Conservation (phyloP, 2,888 invertebrate species). For the Branchellion lobata region DNA sequence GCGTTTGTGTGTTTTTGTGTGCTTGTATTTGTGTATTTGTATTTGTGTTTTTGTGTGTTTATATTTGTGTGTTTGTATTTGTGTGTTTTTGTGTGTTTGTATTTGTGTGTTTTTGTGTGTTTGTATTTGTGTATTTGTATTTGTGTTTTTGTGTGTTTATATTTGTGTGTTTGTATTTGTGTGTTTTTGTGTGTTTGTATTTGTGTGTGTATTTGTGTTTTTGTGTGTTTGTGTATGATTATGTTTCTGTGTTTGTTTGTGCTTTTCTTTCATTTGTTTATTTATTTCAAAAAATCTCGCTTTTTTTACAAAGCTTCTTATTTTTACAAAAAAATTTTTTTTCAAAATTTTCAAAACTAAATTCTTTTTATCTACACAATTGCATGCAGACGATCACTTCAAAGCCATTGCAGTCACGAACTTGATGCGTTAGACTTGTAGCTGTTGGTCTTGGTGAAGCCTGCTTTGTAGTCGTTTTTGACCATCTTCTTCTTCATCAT, state of each 20-base stretch:
- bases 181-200: neutral
- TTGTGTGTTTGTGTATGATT: neutral
- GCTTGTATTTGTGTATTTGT: no score
- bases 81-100: neutral
- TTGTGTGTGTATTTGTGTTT: neutral
- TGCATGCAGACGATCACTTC: neutral
- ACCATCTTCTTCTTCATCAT: neutral
- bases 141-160: no score
- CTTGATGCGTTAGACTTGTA: conserved; percentile 10
- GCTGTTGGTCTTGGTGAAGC: neutral
- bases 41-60: no score
- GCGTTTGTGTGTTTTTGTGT: neutral
- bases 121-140: no score
- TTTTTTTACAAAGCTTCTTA: no score
- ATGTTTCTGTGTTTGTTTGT: no score
- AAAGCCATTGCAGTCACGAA: neutral
- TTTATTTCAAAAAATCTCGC: no score
- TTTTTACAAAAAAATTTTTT: no score
- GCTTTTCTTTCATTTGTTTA: no score
- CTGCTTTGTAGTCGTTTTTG: neutral
- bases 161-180: neutral
- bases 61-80: neutral
- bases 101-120: neutral
- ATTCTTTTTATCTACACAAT: no score
- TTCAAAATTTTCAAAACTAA: no score